phyloP scores from a whole-genome alignment of 2,888 invertebrate genomes.

The Eupithecia subumbrata region DNA sequence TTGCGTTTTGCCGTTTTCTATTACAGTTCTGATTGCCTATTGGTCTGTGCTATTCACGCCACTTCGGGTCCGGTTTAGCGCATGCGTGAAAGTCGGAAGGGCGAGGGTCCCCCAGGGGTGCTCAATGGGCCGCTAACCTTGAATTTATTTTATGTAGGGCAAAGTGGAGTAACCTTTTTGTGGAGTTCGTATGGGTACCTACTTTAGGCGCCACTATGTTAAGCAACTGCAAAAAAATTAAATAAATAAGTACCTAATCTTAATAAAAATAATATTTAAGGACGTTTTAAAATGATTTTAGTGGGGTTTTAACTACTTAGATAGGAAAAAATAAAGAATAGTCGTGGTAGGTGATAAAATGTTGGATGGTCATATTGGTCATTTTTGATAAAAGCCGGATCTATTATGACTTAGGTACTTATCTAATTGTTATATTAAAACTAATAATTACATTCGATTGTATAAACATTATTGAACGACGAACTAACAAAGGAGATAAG shows the following conservation, averaged over 20 bases:
- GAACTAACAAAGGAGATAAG: background rate
- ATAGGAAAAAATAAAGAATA: background rate
- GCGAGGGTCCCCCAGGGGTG: constrained; percentile 41
- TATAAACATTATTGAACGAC: background rate
- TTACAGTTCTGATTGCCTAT: constrained; percentile 16
- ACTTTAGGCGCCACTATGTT: background rate
- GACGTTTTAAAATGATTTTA: too few relatives aligned
- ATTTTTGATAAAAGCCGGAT: background rate
- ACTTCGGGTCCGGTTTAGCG: constrained; percentile 44
- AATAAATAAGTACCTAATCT: background rate
- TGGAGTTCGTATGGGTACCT: background rate
- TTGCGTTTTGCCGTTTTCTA: constrained; percentile 16
- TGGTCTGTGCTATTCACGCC: constrained; percentile 42
- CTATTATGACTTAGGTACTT: background rate
- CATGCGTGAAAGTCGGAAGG: constrained; percentile 52
- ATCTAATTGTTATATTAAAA: background rate
- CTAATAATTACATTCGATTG: background rate
- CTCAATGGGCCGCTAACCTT: constrained; percentile 37
- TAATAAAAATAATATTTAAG: background rate
- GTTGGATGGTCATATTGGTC: background rate
- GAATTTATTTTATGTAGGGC: constrained; percentile 34
- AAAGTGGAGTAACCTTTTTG: constrained; percentile 25
- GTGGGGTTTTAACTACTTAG: background rate
- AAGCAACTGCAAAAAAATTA: background rate
- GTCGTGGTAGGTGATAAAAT: background rate